A percentile compares a stretch with the other conserved stretches of the same genome.
These are phyloP conservation scores for Synergus gifuensis DNA, from an alignment of 2,888 invertebrate genomes.

Conservation along the genomic window DNA sequence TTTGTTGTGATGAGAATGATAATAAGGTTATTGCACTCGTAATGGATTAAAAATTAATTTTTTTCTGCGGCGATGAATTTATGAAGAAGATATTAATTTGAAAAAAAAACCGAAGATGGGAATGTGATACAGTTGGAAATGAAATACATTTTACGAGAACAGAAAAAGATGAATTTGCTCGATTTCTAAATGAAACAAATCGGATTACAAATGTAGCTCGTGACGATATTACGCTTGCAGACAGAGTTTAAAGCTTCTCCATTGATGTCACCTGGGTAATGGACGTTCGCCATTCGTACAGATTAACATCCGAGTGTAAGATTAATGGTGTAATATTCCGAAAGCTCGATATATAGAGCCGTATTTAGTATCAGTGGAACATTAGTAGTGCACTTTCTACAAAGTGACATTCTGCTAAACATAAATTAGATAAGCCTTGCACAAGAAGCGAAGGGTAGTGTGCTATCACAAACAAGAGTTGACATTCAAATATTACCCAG, in stretches of 20 bases:
- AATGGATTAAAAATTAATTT: not conserved
- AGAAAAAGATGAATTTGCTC: not conserved
- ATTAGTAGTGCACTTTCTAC: slow-evolving; percentile 29
- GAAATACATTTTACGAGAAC: not conserved
- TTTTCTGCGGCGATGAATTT: too few species aligned
- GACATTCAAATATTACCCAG: not conserved
- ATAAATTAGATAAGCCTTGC: slow-evolving; percentile 37
- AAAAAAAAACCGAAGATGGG: too few species aligned
- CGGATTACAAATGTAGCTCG: slow-evolving; percentile 18
- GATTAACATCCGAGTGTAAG: slow-evolving; percentile 12
- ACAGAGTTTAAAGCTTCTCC: slow-evolving; percentile 17
- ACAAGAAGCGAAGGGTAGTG: not conserved
- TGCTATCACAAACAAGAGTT: slow-evolving; percentile 5
- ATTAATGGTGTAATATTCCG: slow-evolving; percentile 28
- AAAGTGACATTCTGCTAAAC: slow-evolving; percentile 20
- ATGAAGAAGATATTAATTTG: too few species aligned
- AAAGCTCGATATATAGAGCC: slow-evolving; percentile 27
- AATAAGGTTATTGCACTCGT: not conserved
- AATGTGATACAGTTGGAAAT: too few species aligned
- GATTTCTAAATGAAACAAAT: slow-evolving; percentile 1
- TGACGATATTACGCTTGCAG: not conserved
- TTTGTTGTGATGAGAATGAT: not conserved
- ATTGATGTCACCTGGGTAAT: slow-evolving; percentile 14
- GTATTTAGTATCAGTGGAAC: slow-evolving; percentile 19
- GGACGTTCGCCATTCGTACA: slow-evolving; percentile 20